Evolutionary conservation across 2,888 invertebrate genomes (phyloP).

Genomic region (Sycophila texana): DNA sequence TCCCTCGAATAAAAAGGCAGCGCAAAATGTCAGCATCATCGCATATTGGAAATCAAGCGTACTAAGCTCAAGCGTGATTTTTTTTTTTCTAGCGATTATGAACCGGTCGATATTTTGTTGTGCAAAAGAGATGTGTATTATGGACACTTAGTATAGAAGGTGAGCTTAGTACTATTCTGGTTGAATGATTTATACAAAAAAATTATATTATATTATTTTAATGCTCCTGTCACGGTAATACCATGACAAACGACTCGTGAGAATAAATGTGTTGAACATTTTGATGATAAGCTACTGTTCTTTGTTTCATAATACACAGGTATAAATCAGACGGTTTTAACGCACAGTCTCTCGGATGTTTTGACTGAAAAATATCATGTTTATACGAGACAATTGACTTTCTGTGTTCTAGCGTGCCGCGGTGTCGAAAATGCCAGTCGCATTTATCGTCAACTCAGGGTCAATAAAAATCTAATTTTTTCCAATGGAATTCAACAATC

Average conservation of each 20-base stretch:
- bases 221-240: background rate
- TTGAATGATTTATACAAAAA: too few relatives aligned
- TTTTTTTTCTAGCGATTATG: too few relatives aligned
- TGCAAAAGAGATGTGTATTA: too few relatives aligned
- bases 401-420: background rate
- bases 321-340: conserved; percentile 5
- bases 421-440: background rate
- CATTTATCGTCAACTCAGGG: background rate
- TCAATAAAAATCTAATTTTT: background rate
- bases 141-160: too few relatives aligned
- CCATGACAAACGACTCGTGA: background rate
- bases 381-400: background rate
- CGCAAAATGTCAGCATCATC: too few relatives aligned
- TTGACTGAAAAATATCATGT: conserved; percentile 16
- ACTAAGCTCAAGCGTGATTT: too few relatives aligned
- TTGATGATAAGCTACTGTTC: conserved; percentile 5
- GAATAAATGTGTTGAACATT: conserved; percentile 13
- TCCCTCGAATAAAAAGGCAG: too few relatives aligned
- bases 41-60: too few relatives aligned
- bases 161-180: too few relatives aligned
- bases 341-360: background rate
- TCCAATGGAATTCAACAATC: background rate
- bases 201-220: too few relatives aligned
- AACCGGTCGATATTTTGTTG: too few relatives aligned
- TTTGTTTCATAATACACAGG: background rate